phyloP scores from a whole-genome alignment of 2,888 invertebrate genomes.

The Pristionchus entomophagus region DNA sequence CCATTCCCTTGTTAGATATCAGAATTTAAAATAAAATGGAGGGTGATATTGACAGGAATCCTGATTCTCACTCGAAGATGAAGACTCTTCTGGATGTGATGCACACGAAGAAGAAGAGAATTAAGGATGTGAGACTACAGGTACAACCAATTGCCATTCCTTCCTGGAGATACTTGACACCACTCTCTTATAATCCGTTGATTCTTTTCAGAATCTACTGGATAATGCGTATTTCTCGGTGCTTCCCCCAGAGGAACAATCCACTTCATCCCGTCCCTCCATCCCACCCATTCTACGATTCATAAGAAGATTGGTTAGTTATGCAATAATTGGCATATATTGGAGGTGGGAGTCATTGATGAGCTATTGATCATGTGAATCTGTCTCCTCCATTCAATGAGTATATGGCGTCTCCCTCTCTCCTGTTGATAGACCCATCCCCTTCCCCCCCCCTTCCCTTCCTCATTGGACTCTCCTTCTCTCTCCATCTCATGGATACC shows the following conservation, averaged over 20 bases:
- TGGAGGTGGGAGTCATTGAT: too few relatives aligned
- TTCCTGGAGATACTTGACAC: too few relatives aligned
- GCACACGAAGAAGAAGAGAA: conserved; percentile 61
- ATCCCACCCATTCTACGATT: conserved; percentile 61
- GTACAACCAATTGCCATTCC: conserved; percentile 53
- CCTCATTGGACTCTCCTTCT: not conserved
- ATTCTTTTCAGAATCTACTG: conserved; percentile 67
- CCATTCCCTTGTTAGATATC: too few relatives aligned
- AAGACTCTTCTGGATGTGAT: conserved; percentile 71
- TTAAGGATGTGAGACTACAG: conserved; percentile 70
- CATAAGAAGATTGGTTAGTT: conserved; percentile 54
- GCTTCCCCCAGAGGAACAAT: conserved; percentile 68
- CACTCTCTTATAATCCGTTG: not conserved
- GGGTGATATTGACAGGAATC: conserved; percentile 50
- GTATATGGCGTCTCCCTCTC: not conserved
- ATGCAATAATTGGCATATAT: too few relatives aligned
- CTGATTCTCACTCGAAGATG: conserved; percentile 74
- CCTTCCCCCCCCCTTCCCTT: not conserved
- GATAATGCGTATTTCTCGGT: conserved; percentile 74
- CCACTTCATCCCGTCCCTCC: conserved; percentile 48
- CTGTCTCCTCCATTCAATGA: not conserved
- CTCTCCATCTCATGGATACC: not conserved
- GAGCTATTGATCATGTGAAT: too few relatives aligned
- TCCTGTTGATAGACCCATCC: not conserved
- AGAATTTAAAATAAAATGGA: too few relatives aligned